Base-by-base conservation (phyloP, 2,797 vertebrate genomes). In the Enteromius anoplus region DNA sequence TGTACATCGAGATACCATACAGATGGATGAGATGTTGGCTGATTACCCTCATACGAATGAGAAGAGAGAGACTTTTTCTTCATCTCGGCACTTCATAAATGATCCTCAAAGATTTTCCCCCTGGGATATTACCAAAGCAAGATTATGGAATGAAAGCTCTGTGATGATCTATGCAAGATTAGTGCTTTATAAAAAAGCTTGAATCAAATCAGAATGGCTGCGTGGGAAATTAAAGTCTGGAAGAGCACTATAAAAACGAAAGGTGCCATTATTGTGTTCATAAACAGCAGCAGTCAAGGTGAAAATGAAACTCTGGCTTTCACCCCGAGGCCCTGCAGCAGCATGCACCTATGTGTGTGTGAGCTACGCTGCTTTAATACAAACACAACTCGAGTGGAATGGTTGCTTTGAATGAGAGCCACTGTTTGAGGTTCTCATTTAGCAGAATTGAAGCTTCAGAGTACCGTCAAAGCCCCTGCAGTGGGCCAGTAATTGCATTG, bases 401-500 rank as follows among this genome's bases (percentile, higher is more conserved):
- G 78, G 62, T 26, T 64, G 72, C 47, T 85, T 79, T 83, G 80
- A 85, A 84, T 86, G 32, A 72, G 66, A 80, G 62, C 76, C 73
- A 75, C 72, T 68, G 72, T 83, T 84, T 78, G 60, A 40, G 84
- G 51, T 85, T 68, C 70, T 82, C 70, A 81, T 84, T 85, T 84
- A 82, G 69, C 55, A 17, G n/a, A 84, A 82, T 71, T 81, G 65
- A 81, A 85, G 84, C 72, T 84, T 73, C 51, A 72, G 71, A 85
- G 70, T 47, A 62, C 72, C 70, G 40, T 45, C 17, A 49, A 75
- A 82, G 37, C 77, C 55, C 68, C 78, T n/a, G 60, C 80, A 77
- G 84, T 83, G 79, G 81, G 47, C 84, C 85, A 73, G 86, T 86
- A 90, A 88, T 86, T 86, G 86, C 84, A 85, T 79, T 66, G 82